Evolutionary conservation across 2,888 invertebrate genomes (phyloP).

Genomic region (Spodoptera exigua): DNA sequence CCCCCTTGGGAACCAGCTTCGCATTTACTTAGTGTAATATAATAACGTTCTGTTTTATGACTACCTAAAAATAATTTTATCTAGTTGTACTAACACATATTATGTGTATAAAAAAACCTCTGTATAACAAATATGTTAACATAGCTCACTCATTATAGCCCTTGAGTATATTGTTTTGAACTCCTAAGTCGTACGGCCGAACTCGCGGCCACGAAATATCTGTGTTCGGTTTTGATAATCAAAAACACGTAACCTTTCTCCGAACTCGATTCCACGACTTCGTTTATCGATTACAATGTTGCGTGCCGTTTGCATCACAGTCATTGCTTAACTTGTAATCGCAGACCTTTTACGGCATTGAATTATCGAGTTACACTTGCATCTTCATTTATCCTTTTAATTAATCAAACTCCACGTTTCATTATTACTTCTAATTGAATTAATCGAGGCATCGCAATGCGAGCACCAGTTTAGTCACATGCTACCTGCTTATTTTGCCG

Average conservation of each 20-base stretch:
- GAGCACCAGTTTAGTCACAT: conserved; percentile 41
- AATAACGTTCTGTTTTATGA: conserved; percentile 21
- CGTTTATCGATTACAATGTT: conserved; percentile 63
- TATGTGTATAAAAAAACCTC: no score
- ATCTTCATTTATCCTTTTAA: conserved; percentile 49
- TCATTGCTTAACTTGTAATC: conserved; percentile 63
- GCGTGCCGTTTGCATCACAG: conserved; percentile 62
- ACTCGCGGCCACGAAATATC: conserved; percentile 23
- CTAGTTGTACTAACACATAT: no score
- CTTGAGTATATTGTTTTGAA: no score
- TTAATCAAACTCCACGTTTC: conserved; percentile 47
- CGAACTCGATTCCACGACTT: conserved; percentile 48
- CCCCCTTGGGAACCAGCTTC: conserved; percentile 6
- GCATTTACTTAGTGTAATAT: conserved; percentile 32
- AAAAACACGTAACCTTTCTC: conserved; percentile 54
- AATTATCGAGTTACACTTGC: conserved; percentile 60
- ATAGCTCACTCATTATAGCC: no score
- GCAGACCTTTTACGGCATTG: conserved; percentile 61
- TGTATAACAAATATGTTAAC: no score
- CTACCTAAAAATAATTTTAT: no score
- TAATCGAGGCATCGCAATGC: conserved; percentile 43
- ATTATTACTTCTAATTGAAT: conserved; percentile 61
- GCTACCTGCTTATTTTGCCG: conserved; percentile 43
- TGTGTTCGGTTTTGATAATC: conserved; percentile 42
- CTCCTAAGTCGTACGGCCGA: neutral